phyloP scores from a whole-genome alignment of 2,888 invertebrate species.

The Amorpha juglandis region DNA sequence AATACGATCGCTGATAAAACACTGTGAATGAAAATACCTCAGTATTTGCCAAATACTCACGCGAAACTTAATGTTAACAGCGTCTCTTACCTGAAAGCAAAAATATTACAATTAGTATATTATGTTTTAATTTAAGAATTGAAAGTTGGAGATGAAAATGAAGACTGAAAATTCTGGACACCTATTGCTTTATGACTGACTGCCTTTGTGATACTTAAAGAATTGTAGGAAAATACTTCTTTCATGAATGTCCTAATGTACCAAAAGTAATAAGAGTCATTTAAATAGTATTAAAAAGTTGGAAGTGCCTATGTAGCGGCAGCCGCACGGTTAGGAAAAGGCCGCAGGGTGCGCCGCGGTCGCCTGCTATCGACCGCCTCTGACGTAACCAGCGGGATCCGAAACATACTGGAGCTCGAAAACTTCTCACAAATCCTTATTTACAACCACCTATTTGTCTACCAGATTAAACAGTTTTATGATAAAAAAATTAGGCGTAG shows the following conservation, averaged over 20 bases:
- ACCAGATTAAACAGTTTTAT: background rate
- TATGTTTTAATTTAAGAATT: background rate
- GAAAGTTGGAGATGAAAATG: too few relatives aligned
- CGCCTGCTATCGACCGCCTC: conserved; percentile 60
- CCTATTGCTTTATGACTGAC: too few relatives aligned
- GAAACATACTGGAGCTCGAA: conserved; percentile 31
- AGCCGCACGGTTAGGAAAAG: conserved; percentile 42
- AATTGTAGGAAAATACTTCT: background rate
- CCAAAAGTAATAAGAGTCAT: conserved; percentile 33
- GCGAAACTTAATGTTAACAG: background rate
- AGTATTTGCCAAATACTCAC: background rate
- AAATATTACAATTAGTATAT: background rate
- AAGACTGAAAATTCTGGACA: too few relatives aligned
- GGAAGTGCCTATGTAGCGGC: conserved; percentile 46
- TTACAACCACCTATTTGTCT: conserved; percentile 4
- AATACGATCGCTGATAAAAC: background rate
- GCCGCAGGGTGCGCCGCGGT: conserved; percentile 56
- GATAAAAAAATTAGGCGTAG: background rate
- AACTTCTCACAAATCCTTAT: conserved; percentile 21
- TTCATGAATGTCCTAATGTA: background rate
- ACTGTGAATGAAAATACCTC: background rate
- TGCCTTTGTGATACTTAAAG: background rate
- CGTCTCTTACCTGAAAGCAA: conserved; percentile 10
- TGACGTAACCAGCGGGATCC: conserved; percentile 63
- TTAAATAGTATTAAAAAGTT: conserved; percentile 62